Evolutionary conservation across 2,888 invertebrate genomes (phyloP), one percentile per base, ranked within the genome.

Genomic region (Synergus japonicus): DNA sequence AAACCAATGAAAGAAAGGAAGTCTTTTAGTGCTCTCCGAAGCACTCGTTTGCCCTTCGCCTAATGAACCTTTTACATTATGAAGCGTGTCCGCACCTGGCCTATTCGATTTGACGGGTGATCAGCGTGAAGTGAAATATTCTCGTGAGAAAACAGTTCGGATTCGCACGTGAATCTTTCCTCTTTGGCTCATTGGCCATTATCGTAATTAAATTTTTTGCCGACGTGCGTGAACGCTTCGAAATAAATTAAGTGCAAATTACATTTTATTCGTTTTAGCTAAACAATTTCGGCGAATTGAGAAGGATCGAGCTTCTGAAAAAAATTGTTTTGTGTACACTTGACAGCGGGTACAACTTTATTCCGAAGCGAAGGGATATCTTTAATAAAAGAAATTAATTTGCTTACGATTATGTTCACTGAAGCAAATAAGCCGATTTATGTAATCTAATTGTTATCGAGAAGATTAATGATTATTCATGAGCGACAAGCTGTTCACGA

Each of bases 31-130:
- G 63, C 63, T 76, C 76, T 76, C 29, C 29, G 46, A 64, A 76
- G 64, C 22, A 76, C 76, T 63, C 60, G 76, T 67, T 58, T 76
- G 60, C 76, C 76, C 76, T 76, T 76, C 76, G 63, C 44, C 73
- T 78, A 73, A 78, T 78, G 78, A 78, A 73, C 73, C 73, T 73
- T 78, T 78, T 66, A 67, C 78, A 49, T 66, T 78, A 78, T 63
- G 69, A 78, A 69, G 69, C 78, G 69, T 73, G 78, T 78, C 64
- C 78, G 78, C 78, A 78, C 78, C 73, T 63, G 78, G 78, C 37
- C 78, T 78, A 78, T 78, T 78, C 78, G 73, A 78, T 78, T 78
- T 78, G 78, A 78, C 73, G 78, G 78, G 73, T 69, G 73, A 78
- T 78, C 73, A 78, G 78, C 76, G 76, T 76, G 76, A 76, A 60